Base-by-base conservation (phyloP, 2,113 vertebrate genomes). In the Daboia siamensis region DNA sequence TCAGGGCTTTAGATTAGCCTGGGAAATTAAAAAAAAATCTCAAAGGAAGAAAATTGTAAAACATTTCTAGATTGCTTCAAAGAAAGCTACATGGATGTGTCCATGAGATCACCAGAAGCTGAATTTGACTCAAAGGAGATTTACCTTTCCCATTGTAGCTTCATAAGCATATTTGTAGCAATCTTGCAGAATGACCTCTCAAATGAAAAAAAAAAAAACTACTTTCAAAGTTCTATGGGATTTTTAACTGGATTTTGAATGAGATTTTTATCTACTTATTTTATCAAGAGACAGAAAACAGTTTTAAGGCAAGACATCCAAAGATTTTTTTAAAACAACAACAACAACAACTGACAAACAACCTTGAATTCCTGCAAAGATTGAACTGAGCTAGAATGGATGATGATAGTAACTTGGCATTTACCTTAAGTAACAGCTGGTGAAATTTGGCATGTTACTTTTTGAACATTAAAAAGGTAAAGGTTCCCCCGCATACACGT, bases 391-490 rank as follows among this genome's bases (percentile, higher is more conserved):
- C 44, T 94, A 85, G 86, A 91, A 93, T 93, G 93, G 89, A 93
- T 94, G 89, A 86, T 94, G 93, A 94, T 88, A 95, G 94, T 96
- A 95, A 96, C 54, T 96, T 97, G 97, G 94, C 92, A 33, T 90
- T 90, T 92, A 92, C 88, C 92, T 96, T 96, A 94, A 89, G 92
- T 94, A 95, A 97, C 96, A 97, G 96, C 96, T 96, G 95, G 94
- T 94, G 93, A 88, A 51, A 92, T 92, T 92, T 97, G 96, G 93
- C 93, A 89, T 92, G 92, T 84, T 87, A 94, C 52, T 92, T 92
- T 92, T 39, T 89, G 90, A 87, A 93, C 95, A 97, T 96, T 95
- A 95, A n/a, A 39, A 39, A 39, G 39, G 39, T 39, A 39, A 39
- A 39, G 39, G 39, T 39, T 39, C 39, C 39, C 39, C 39, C 39